Base-by-base conservation (phyloP, 1,140 invertebrate species). In the Drosophila kepulauana region DNA sequence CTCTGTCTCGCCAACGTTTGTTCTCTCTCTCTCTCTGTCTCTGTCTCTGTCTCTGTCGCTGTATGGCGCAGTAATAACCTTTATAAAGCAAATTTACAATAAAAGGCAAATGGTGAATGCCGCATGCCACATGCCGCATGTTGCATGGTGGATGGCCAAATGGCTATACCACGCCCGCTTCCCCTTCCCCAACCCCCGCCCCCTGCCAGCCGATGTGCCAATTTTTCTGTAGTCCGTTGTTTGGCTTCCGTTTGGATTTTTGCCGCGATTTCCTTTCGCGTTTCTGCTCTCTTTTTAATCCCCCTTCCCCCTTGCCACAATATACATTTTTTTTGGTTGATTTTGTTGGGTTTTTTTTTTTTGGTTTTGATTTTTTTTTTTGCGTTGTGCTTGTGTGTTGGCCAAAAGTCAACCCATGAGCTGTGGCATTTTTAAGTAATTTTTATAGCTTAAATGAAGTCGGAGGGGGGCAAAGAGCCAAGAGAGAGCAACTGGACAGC, bases 371-470 rank as follows among this genome's bases (percentile, higher is more conserved):
- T 11, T 72, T 71, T 70, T 51, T 45, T 51, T 64, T 81, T 71
- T 77, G 20, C 20, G 20, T 75, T 79, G 77, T 88, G 66, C 57
- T 73, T 33, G 30, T 33, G 30, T 78, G 80, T 87, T 91, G 88
- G 88, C 89, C 88, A 91, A 82, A 91, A 91, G 88, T 91, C 88
- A 91, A 91, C 88, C 84, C 88, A 91, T 87, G 89, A 91, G 88
- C 88, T 91, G 88, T 75, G 88, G 88, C 88, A 91, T 91, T 91
- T 91, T 91, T 91, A 91, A 91, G 88, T 91, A 91, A 91, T 91
- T 91, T 91, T 91, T 91, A 91, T 91, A 81, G 88, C 78, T 79
- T 71, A 84, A 71, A 67, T 54, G 70, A 61, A 59, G 74, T 45
- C 10, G 7, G 48, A 51, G 38, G 54, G 15, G 52, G 46, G 8